These are phyloP conservation scores for Gobio gobio DNA, from an alignment of 2,113 vertebrate species.

Conservation along the genomic window DNA sequence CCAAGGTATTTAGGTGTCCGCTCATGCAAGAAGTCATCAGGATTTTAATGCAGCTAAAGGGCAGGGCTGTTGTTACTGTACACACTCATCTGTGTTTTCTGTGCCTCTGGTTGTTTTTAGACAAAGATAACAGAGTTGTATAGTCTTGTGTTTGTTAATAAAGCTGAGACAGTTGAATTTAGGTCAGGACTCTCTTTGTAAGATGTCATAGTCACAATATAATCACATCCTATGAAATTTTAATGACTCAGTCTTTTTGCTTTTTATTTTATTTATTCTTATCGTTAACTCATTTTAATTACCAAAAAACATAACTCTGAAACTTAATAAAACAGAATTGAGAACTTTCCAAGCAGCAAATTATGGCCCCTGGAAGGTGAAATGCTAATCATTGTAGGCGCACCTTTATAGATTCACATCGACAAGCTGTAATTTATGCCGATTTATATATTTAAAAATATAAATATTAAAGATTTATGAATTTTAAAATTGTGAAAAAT, in stretches of 20 bases:
- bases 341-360: not conserved
- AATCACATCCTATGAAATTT: not conserved
- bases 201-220: not conserved
- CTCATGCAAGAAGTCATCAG: slow-evolving; percentile 1
- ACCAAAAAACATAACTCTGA: not conserved
- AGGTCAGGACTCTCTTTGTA: not conserved
- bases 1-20: not conserved
- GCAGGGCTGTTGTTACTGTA: slow-evolving; percentile 17
- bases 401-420: not conserved
- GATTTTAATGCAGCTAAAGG: slow-evolving; percentile 19
- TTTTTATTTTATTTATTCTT: not conserved
- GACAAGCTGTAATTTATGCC: not conserved
- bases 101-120: not conserved
- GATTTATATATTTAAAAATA: not conserved
- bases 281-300: not conserved
- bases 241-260: not conserved
- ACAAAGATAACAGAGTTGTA: not conserved
- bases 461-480: not conserved
- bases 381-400: not conserved
- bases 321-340: not conserved
- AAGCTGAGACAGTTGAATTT: not conserved
- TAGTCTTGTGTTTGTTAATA: not conserved
- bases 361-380: not conserved
- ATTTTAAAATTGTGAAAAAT: not conserved
- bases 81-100: not conserved